phyloP scores from a whole-genome alignment of 2,113 vertebrate genomes.

The Sylvia atricapilla region DNA sequence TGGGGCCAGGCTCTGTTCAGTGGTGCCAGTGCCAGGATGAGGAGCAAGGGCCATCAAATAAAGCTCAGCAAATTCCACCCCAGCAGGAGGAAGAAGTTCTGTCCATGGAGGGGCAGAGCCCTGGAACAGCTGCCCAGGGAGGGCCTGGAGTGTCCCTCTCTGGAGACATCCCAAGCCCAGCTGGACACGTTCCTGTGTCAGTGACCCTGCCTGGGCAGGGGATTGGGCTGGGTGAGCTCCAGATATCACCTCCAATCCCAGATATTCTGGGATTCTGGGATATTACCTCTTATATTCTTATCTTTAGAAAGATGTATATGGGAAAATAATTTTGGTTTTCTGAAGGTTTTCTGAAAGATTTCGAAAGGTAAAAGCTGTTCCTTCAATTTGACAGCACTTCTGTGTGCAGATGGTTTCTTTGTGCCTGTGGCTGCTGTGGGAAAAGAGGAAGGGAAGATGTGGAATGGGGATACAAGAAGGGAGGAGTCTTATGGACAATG shows the following conservation, averaged over 20 bases:
- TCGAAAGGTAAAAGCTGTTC: not conserved
- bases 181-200: not conserved
- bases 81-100: not conserved
- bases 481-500: rapidly evolving
- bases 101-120: not conserved
- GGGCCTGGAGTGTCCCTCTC: not conserved
- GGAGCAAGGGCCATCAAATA: not conserved
- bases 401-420: not conserved
- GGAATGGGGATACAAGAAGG: not conserved
- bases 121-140: not conserved
- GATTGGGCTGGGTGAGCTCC: rapidly evolving
- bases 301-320: not conserved
- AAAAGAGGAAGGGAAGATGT: not conserved
- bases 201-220: not conserved
- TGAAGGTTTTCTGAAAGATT: not conserved
- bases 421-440: not conserved
- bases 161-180: not conserved
- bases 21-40: not conserved
- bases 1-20: not conserved
- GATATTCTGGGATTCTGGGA: rapidly evolving
- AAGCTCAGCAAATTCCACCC: not conserved
- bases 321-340: not conserved
- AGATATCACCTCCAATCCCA: rapidly evolving
- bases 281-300: not conserved
- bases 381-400: not conserved